Percentiles rank a stretch among this genome's conserved stretches.
phyloP scores from a whole-genome alignment of 2,113 vertebrate species.

The Serinus canaria region DNA sequence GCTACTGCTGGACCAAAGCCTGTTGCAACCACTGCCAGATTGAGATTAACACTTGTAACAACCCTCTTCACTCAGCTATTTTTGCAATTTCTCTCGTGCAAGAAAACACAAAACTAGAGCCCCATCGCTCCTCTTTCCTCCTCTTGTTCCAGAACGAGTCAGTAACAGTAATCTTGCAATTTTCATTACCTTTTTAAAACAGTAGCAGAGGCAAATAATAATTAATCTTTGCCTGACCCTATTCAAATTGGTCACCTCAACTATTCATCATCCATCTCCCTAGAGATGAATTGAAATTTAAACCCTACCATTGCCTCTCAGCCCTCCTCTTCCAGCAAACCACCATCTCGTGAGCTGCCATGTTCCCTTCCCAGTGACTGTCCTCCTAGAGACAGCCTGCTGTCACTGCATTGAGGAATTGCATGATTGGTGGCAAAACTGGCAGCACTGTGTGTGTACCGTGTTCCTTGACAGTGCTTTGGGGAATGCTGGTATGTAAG shows the following conservation, averaged over 20 bases:
- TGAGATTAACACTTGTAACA: not conserved
- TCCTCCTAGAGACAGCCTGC: not conserved
- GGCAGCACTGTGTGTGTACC: not conserved
- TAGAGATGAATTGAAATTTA: not conserved
- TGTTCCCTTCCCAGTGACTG: not conserved
- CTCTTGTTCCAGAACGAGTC: not conserved
- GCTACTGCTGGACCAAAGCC: slow-evolving; percentile 26
- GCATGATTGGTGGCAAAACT: not conserved
- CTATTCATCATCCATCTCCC: not conserved
- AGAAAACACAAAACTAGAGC: not conserved
- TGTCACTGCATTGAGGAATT: not conserved
- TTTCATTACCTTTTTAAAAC: not conserved
- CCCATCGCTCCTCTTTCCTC: not conserved
- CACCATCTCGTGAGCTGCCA: accelerated
- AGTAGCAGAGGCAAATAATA: not conserved
- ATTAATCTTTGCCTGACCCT: not conserved
- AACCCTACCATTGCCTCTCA: not conserved
- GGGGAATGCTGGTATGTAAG: not conserved
- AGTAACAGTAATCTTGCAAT: not conserved
- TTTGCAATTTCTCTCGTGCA: not conserved
- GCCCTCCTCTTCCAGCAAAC: not conserved
- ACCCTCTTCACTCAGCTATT: not conserved
- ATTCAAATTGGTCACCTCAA: not conserved
- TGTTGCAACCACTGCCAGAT: not conserved
- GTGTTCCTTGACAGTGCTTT: not conserved